Conservation (phyloP, 2,888 invertebrate genomes). For the Calameuta idolon region DNA sequence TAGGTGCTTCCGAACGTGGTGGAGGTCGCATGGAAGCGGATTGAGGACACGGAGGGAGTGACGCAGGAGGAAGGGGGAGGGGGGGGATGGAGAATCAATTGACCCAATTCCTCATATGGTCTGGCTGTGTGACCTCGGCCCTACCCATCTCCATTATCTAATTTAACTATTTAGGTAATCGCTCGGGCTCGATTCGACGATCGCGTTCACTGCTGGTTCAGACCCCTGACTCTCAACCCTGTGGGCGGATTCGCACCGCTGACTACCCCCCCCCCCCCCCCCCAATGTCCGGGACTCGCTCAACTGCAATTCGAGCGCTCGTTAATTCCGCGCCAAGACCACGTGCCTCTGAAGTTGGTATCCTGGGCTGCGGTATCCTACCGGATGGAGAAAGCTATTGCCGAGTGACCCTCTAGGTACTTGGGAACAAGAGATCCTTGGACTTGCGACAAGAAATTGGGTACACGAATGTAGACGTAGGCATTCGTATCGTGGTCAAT, state of each 20-base stretch:
- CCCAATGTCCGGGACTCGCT: neutral
- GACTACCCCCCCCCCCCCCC: neutral
- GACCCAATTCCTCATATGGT: conserved; percentile 48
- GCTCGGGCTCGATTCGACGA: conserved; percentile 18
- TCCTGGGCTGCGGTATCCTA: neutral
- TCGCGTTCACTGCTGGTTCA: conserved; percentile 11
- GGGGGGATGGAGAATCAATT: conserved; percentile 42
- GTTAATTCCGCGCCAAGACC: neutral
- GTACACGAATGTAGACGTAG: neutral
- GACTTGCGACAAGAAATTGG: neutral
- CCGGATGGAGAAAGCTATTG: neutral
- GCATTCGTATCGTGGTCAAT: neutral
- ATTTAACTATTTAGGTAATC: conserved; percentile 55
- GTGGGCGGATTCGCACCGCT: conserved; percentile 2
- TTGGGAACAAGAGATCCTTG: neutral
- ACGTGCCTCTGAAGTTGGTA: neutral
- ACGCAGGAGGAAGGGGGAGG: conserved; percentile 10
- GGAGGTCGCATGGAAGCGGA: conserved; percentile 24
- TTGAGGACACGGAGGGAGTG: conserved; percentile 27
- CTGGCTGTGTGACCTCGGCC: conserved; percentile 14
- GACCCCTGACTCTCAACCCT: conserved; percentile 14
- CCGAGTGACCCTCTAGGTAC: no score
- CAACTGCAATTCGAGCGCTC: neutral
- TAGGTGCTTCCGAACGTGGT: conserved; percentile 12
- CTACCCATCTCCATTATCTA: conserved; percentile 45